A percentile compares a stretch with the other conserved stretches of the same genome.
Evolutionary conservation across 2,888 invertebrate species (phyloP).

Genomic region (Melieria crassipennis): DNA sequence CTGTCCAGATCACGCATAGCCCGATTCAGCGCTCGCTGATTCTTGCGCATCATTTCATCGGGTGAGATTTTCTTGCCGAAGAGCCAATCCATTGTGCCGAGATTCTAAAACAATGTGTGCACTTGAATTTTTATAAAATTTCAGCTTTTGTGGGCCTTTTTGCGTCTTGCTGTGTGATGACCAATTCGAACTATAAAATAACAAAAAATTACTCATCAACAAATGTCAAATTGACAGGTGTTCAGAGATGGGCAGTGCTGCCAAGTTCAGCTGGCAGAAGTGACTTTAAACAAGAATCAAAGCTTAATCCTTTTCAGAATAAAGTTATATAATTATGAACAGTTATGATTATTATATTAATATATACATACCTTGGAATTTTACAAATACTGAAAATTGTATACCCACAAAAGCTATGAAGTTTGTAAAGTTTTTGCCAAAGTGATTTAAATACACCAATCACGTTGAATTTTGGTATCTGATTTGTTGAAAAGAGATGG

Average conservation of each 20-base stretch:
- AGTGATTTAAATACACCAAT: too few relatives aligned
- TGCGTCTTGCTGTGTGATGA: conserved; percentile 14
- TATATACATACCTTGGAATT: too few relatives aligned
- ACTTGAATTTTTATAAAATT: not conserved
- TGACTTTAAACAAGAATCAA: too few relatives aligned
- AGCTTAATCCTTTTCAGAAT: too few relatives aligned
- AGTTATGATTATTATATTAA: too few relatives aligned
- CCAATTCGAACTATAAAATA: conserved; percentile 19
- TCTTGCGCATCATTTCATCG: conserved; percentile 97
- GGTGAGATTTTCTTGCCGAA: conserved; percentile 97
- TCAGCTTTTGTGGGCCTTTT: not conserved
- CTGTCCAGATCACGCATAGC: conserved; percentile 98
- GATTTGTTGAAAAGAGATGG: too few relatives aligned
- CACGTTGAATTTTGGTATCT: too few relatives aligned
- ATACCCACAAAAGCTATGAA: too few relatives aligned
- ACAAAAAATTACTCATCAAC: conserved; percentile 26
- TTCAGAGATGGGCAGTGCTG: not conserved
- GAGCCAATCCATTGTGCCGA: conserved; percentile 82
- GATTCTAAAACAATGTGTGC: not conserved
- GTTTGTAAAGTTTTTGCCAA: too few relatives aligned
- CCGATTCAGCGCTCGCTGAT: conserved; percentile 96
- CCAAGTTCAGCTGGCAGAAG: not conserved
- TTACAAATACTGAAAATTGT: too few relatives aligned
- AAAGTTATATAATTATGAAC: too few relatives aligned
- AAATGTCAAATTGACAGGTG: conserved; percentile 9